Conservation (phyloP, 2,113 vertebrate species). For the Apistogramma diplotaenia region DNA sequence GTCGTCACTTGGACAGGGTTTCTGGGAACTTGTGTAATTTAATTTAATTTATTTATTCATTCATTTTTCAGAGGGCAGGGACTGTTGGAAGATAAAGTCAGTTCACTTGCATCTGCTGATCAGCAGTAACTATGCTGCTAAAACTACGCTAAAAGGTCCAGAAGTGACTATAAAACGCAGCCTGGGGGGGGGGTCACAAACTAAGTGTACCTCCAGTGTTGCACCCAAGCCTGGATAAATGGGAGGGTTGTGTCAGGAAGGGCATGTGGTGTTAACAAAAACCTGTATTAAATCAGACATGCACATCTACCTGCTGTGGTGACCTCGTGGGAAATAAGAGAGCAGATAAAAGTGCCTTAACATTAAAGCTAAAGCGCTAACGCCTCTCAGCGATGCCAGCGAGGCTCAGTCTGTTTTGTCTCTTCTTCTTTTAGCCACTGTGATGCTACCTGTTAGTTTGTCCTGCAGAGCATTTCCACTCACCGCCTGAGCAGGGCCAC, state of each 20-base stretch:
- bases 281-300: neutral
- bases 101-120: no score
- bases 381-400: neutral
- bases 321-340: neutral
- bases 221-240: neutral
- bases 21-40: neutral
- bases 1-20: neutral
- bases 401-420: rapidly evolving
- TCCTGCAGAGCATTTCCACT: neutral
- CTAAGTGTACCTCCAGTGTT: neutral
- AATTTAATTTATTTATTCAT: neutral
- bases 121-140: no score
- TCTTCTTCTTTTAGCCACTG: neutral
- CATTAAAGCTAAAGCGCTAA: neutral
- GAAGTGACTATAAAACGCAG: neutral
- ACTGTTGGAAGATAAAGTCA: neutral
- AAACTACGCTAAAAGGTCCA: neutral
- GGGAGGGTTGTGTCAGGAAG: neutral
- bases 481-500: neutral
- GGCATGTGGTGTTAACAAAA: neutral
- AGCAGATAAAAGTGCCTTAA: neutral
- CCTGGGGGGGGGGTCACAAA: neutral
- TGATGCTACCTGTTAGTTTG: neutral
- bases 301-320: neutral
- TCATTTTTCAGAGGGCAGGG: neutral